phyloP scores from a whole-genome alignment of 1,140 invertebrate genomes.

The Leptinotarsa undecemlineata region DNA sequence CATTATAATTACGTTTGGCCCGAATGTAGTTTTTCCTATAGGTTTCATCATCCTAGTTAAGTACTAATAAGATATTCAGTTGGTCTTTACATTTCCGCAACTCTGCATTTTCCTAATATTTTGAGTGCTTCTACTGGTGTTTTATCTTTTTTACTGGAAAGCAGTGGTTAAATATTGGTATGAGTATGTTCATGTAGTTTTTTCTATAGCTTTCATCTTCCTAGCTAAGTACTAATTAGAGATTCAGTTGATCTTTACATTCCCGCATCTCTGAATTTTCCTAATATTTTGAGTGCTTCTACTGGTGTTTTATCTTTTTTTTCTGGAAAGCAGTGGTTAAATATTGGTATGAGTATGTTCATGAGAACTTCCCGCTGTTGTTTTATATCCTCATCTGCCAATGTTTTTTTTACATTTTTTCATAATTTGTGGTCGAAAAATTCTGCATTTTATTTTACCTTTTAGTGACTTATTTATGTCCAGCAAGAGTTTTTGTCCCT shows the following conservation, averaged over 20 bases:
- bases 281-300: background rate
- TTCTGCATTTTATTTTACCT: background rate
- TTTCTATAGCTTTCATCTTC: background rate
- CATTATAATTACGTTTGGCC: background rate
- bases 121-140: background rate
- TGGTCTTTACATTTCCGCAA: background rate
- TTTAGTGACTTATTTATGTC: constrained; percentile 1
- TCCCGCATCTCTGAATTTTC: background rate
- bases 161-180: constrained; percentile 5
- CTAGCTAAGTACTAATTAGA: background rate
- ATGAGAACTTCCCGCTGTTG: background rate
- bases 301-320: background rate
- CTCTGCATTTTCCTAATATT: background rate
- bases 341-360: constrained; percentile 3
- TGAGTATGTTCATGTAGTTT: background rate
- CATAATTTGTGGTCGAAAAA: background rate
- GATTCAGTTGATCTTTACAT: constrained; percentile 4
- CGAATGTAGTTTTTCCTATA: background rate
- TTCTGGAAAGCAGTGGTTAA: constrained; percentile 4
- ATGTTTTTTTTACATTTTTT: background rate
- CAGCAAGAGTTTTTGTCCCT: background rate
- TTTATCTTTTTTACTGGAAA: background rate
- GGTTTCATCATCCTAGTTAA: background rate
- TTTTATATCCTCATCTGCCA: constrained; percentile 3
- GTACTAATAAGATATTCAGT: background rate